These are phyloP conservation scores for Scaptomyza reducta DNA, from an alignment of 2,888 invertebrate genomes.

Conservation along the genomic window DNA sequence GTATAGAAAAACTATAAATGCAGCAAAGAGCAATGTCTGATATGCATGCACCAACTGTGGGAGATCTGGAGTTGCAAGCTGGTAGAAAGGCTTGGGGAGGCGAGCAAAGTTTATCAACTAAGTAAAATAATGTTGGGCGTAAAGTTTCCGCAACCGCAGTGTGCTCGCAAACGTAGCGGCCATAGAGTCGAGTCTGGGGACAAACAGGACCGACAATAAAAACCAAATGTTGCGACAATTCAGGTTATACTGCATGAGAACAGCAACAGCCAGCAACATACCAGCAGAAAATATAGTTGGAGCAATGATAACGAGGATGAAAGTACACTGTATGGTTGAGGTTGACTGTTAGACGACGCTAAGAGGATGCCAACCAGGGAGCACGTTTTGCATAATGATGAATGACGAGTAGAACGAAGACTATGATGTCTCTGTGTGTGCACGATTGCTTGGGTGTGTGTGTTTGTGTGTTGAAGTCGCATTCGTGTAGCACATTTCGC, in stretches of 20 bases:
- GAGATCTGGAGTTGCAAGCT: not conserved
- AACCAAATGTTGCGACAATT: constrained; percentile 76
- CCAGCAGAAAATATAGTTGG: constrained; percentile 4
- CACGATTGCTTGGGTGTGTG: not conserved
- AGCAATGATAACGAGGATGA: not conserved
- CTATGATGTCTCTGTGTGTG: constrained; percentile 48
- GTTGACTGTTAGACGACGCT: constrained; percentile 33
- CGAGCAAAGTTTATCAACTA: constrained; percentile 76
- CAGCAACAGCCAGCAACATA: constrained; percentile 1
- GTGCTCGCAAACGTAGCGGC: constrained; percentile 54
- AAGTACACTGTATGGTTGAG: constrained; percentile 1
- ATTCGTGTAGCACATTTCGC: constrained; percentile 23
- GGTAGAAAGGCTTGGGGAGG: constrained; percentile 7
- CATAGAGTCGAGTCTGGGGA: constrained; percentile 7
- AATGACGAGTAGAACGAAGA: constrained; percentile 65
- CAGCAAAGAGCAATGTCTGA: constrained; percentile 28
- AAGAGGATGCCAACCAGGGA: constrained; percentile 65
- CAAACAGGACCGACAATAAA: constrained; percentile 67
- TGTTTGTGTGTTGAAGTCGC: constrained; percentile 28
- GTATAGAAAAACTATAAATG: constrained; percentile 35
- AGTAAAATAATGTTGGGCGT: constrained; percentile 78
- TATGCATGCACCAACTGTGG: constrained; percentile 28
- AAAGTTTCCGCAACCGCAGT: constrained; percentile 73
- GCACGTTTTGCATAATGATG: constrained; percentile 80
- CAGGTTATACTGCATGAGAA: constrained; percentile 56